phyloP scores from a whole-genome alignment of 2,888 invertebrate species.

The Polyommatus icarus region DNA sequence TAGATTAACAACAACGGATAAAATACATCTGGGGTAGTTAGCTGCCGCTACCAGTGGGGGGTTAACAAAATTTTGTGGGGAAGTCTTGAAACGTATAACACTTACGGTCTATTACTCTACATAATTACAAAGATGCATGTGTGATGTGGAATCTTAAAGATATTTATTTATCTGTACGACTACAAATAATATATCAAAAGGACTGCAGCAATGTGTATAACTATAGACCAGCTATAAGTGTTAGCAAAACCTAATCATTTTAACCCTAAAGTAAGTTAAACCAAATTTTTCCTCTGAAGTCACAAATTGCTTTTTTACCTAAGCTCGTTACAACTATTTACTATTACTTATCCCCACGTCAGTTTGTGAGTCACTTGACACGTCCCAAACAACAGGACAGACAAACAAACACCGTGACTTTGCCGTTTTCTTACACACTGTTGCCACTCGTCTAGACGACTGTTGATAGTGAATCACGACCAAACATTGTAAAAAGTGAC shows the following conservation, averaged over 20 bases:
- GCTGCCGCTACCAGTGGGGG: background rate
- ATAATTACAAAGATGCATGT: too few species aligned
- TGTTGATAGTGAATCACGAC: conserved; percentile 8
- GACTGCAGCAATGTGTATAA: too few species aligned
- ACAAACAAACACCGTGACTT: conserved; percentile 19
- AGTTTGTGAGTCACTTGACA: conserved; percentile 11
- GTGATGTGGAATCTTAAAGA: too few species aligned
- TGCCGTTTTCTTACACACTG: conserved; percentile 32
- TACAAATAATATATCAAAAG: too few species aligned
- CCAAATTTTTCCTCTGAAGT: background rate
- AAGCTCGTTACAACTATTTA: conserved; percentile 1
- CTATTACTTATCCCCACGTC: background rate
- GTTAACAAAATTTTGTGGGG: background rate
- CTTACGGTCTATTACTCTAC: too few species aligned
- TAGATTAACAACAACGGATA: conserved; percentile 7
- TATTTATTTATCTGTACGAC: too few species aligned
- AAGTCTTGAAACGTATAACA: background rate
- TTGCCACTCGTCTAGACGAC: conserved; percentile 5
- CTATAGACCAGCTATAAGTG: too few species aligned
- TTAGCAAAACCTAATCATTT: too few species aligned
- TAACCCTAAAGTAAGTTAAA: too few species aligned
- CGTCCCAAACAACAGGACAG: conserved; percentile 22
- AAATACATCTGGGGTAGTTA: background rate
- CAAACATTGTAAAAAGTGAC: conserved; percentile 1
- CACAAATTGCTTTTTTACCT: background rate